Conservation (phyloP, 2,888 invertebrate species). For the Lepetodrilus schrolli region DNA sequence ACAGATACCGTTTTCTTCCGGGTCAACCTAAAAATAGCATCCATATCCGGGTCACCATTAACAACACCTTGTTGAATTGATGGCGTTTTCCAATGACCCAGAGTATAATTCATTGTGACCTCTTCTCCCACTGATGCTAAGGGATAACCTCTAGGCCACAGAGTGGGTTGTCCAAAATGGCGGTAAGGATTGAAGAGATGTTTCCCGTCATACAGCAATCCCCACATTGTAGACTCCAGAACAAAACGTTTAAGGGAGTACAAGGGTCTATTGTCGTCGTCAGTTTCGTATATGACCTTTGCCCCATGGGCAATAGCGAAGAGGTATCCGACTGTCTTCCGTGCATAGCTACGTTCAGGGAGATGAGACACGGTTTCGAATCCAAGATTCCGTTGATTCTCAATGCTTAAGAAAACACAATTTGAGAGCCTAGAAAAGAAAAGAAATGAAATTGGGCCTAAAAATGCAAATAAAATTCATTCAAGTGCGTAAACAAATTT, state of each 20-base stretch:
- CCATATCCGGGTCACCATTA: conserved; percentile 39
- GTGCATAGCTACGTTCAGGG: conserved; percentile 18
- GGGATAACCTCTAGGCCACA: conserved; percentile 66
- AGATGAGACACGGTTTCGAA: not conserved
- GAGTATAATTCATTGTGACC: conserved; percentile 28
- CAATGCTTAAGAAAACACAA: conserved; percentile 18
- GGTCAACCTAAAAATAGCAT: conserved; percentile 56
- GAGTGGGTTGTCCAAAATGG: conserved; percentile 62
- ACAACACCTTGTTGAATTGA: conserved; percentile 60
- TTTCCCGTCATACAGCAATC: not conserved
- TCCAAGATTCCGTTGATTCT: not conserved
- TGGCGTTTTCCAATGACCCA: conserved; percentile 40
- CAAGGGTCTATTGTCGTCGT: conserved; percentile 28
- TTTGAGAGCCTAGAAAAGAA: conserved; percentile 25
- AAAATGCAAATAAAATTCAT: no score
- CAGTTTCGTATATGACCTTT: conserved; percentile 31
- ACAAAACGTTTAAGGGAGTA: not conserved
- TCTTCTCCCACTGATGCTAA: conserved; percentile 41
- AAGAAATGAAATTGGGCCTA: no score
- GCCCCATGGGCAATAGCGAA: no score
- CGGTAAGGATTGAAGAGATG: conserved; percentile 7
- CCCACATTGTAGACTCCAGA: not conserved
- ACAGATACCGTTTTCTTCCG: conserved; percentile 34
- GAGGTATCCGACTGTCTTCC: conserved; percentile 30
- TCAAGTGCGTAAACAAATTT: no score